Base-by-base conservation (phyloP, 2,113 vertebrate species). In the Regulus satrapa region DNA sequence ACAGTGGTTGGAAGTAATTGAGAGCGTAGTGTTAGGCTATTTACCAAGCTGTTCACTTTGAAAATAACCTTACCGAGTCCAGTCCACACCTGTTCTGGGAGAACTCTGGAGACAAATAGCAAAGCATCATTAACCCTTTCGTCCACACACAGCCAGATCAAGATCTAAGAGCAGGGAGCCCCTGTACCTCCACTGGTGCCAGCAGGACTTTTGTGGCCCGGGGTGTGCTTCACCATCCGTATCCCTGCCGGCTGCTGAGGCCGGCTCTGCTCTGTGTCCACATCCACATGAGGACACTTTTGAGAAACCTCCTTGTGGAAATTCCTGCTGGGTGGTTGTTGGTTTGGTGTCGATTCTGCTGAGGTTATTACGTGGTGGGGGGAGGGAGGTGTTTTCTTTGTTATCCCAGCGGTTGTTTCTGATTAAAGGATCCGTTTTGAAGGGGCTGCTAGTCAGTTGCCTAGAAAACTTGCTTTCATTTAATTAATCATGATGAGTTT, bases 31-130 rank as follows among this genome's bases (percentile, higher is more conserved):
- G 85, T 88, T 92, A 78, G 85, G 95, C 92, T 96, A 94, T 96
- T 96, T 97, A 97, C 92, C 94, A 94, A 95, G 88, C 94, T 96
- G 92, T 96, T 96, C 72, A 12, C 79, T 96, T 96, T 94, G 90
- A 97, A 96, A 97, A 97, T 94, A 96, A 94, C 96, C 95, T 92
- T 80, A 51, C 92, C 92, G 75, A 62, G 77, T 63, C 89, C 89
- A 76, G 89, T 84, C 82, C 90, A 88, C 95, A 96, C 93, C 92
- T 96, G 85, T 40, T 93, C 92, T 74, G 79, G 79, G 51, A 71
- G 85, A 51, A 88, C 89, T 84, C 45, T 56, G 64, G 72, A 94
- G 82, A 59, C 82, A 84, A 88, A 74, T 51, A 93, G 63, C 85
- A 63, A 74, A 95, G 61, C 6, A 1, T 52, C 18, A 2, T 92